Percentiles rank a stretch among this genome's conserved stretches.
Evolutionary conservation across 2,113 vertebrate genomes (phyloP).

Genomic region (Lathamus discolor): DNA sequence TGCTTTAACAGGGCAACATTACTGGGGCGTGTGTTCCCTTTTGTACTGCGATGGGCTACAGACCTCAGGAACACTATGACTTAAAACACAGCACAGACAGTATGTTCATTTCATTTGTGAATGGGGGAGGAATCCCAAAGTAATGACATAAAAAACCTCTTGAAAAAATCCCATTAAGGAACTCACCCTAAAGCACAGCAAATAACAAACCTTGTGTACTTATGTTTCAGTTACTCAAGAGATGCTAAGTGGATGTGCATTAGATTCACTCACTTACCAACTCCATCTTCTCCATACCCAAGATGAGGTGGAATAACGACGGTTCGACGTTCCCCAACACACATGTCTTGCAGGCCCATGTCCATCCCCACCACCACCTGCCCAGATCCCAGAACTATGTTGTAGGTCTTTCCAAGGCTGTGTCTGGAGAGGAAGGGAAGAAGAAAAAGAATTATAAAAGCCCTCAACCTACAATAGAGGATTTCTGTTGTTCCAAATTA

Average conservation of each 20-base stretch:
- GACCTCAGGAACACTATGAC: background rate
- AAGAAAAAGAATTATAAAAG: background rate
- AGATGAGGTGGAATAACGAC: slow-evolving; percentile 91
- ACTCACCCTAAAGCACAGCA: background rate
- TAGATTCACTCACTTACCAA: slow-evolving; percentile 80
- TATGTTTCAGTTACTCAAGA: background rate
- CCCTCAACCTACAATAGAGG: background rate
- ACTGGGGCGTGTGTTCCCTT: background rate
- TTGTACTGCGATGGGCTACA: background rate
- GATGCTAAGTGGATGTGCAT: background rate
- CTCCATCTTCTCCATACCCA: slow-evolving; percentile 93
- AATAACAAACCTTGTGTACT: background rate
- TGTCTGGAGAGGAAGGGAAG: slow-evolving; percentile 68
- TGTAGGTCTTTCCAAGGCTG: slow-evolving; percentile 92
- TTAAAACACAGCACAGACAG: background rate
- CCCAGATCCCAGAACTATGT: slow-evolving; percentile 91
- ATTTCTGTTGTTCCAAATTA: background rate
- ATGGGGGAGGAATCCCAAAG: background rate
- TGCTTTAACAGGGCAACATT: background rate
- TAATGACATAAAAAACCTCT: background rate
- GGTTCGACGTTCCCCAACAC: slow-evolving; percentile 88
- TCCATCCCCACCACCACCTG: slow-evolving; percentile 96
- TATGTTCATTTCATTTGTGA: background rate
- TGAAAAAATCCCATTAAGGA: background rate
- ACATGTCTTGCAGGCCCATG: slow-evolving; percentile 91